phyloP scores from a whole-genome alignment of 2,113 vertebrate genomes.

The Ginglymostoma cirratum region DNA sequence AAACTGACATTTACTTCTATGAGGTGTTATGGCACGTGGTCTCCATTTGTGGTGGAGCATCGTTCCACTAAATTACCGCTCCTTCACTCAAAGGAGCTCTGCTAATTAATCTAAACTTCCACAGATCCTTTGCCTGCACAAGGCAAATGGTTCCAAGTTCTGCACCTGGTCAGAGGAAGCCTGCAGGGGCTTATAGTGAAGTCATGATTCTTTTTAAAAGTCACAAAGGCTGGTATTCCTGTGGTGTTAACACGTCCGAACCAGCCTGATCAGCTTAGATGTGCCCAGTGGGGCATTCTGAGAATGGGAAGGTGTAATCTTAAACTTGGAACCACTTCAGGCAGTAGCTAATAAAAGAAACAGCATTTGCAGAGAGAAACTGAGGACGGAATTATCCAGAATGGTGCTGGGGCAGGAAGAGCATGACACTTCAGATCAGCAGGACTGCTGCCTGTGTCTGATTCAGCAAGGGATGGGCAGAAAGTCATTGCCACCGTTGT shows the following conservation, averaged over 20 bases:
- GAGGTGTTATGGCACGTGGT: not conserved
- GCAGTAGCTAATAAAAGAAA: not conserved
- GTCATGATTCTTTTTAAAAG: not conserved
- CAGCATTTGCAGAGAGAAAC: no score
- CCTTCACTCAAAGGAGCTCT: not conserved
- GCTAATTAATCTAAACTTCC: not conserved
- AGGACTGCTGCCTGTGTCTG: no score
- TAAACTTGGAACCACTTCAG: not conserved
- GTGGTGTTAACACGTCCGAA: not conserved
- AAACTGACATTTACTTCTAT: not conserved
- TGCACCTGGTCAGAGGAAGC: not conserved
- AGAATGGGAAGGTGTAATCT: not conserved
- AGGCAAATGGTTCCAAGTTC: not conserved
- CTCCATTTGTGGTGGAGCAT: not conserved
- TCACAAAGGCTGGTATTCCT: not conserved
- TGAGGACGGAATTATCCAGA: no score
- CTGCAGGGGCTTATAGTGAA: not conserved
- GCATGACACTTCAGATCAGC: no score
- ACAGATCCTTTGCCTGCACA: not conserved
- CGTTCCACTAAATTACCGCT: not conserved
- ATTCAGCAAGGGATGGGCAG: no score
- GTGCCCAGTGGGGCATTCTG: not conserved
- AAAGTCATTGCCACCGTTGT: no score
- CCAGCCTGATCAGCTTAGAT: not conserved
- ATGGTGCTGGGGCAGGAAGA: no score